Percentiles rank a stretch among this genome's conserved stretches.
These are phyloP conservation scores for Aradophagus sp. DNA, from an alignment of 1,140 invertebrate species.

Conservation along the genomic window DNA sequence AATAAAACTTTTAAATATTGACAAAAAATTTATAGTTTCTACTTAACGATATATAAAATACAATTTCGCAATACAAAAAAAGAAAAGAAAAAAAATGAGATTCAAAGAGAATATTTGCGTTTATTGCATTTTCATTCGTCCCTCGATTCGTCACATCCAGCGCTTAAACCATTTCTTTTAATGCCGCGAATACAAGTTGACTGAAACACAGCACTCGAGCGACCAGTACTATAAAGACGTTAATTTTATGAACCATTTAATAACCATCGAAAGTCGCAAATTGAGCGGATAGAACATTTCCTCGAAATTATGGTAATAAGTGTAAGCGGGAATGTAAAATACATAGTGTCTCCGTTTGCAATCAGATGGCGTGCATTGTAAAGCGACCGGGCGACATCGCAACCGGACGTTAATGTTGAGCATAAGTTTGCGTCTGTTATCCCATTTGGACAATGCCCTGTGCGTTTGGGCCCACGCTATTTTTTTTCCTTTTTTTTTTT, in stretches of 20 bases:
- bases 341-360: background rate
- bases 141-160: too few species aligned
- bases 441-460: slow-evolving; percentile 35
- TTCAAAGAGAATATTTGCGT: too few species aligned
- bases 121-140: too few species aligned
- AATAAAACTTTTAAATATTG: too few species aligned
- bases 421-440: slow-evolving; percentile 19
- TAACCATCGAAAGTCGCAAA: background rate
- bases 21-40: too few species aligned
- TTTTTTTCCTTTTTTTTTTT: slow-evolving; percentile 14
- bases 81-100: too few species aligned
- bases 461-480: slow-evolving; percentile 39
- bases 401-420: slow-evolving; percentile 23
- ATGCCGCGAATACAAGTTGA: too few species aligned
- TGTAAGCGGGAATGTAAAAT: slow-evolving; percentile 2
- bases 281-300: background rate
- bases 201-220: too few species aligned
- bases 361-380: background rate
- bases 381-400: slow-evolving; percentile 5
- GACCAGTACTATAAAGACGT: background rate
- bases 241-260: background rate
- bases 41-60: too few species aligned
- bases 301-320: slow-evolving; percentile 3
- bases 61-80: too few species aligned
- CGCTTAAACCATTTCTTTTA: too few species aligned